Evolutionary conservation across 2,113 vertebrate species (phyloP).

Genomic region (Antigone vipio): DNA sequence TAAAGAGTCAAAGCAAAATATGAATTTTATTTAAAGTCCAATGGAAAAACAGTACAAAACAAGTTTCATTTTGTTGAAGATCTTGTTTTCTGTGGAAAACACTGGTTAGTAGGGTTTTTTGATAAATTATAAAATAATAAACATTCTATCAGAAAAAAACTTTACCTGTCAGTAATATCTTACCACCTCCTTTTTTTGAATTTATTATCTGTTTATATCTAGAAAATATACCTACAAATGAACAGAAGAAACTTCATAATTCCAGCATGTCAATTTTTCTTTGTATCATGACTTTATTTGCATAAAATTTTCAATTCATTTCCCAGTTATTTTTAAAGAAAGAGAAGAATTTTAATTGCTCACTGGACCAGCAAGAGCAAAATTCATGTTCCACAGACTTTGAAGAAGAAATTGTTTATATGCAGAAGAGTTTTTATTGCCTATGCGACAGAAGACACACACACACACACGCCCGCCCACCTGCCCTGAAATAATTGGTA

Average conservation of each 20-base stretch:
- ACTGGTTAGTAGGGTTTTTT: background rate
- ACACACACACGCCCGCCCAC: no score
- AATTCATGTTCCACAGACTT: background rate
- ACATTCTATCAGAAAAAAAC: background rate
- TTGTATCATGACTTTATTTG: background rate
- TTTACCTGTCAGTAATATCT: background rate
- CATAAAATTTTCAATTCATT: background rate
- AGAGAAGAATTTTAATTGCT: background rate
- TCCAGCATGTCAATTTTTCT: background rate
- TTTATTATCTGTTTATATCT: background rate
- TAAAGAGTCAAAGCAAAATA: background rate
- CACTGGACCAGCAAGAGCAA: background rate
- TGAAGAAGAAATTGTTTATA: background rate
- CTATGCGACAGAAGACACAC: background rate
- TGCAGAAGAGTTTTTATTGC: background rate
- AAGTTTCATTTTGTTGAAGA: background rate
- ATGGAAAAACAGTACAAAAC: background rate
- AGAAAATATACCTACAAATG: background rate
- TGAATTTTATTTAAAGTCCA: background rate
- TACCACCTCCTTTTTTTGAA: background rate
- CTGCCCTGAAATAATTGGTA: background rate
- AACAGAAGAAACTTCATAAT: background rate
- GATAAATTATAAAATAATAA: background rate
- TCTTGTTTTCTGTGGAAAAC: background rate
- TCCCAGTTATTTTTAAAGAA: background rate